Conservation (phyloP, 53 echinoderm and acorn worm genomes). For the Hippasteria phrygiana region DNA sequence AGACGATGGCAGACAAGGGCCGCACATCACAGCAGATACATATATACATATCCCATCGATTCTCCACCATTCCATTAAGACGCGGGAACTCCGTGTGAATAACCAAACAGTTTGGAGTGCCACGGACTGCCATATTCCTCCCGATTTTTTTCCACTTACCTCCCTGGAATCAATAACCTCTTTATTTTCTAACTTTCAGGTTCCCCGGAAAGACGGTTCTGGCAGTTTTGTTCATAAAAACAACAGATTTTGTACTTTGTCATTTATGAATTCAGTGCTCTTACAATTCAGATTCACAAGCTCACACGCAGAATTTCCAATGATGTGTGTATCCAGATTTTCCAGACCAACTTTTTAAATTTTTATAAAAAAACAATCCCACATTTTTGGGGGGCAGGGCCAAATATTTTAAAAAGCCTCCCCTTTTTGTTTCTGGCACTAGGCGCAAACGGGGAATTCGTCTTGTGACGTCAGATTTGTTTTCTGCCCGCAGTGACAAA, state of each 20-base stretch:
- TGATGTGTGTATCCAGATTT: too few species aligned
- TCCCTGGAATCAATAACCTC: slow-evolving; percentile 39
- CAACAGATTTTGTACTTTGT: neutral
- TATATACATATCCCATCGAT: slow-evolving; percentile 47
- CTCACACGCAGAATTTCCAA: too few species aligned
- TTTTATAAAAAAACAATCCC: too few species aligned
- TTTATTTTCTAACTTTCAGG: slow-evolving; percentile 39
- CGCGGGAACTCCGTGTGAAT: slow-evolving; percentile 19
- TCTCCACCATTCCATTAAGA: slow-evolving; percentile 44
- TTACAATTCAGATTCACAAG: too few species aligned
- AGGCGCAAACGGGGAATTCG: too few species aligned
- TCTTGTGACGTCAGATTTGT: too few species aligned
- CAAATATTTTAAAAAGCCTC: too few species aligned
- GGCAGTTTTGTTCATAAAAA: slow-evolving; percentile 34
- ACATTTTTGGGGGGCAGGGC: too few species aligned
- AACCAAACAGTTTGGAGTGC: slow-evolving; percentile 43
- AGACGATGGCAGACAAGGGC: neutral
- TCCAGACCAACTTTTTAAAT: too few species aligned
- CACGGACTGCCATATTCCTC: slow-evolving; percentile 36
- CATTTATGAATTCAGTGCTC: too few species aligned
- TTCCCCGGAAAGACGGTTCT: neutral
- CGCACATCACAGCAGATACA: neutral
- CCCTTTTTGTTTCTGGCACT: too few species aligned
- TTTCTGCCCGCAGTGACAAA: too few species aligned
- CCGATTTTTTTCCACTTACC: slow-evolving; percentile 48